These are phyloP conservation scores for Holothuria leucospilota DNA, from an alignment of 53 echinoderm and acorn worm genomes.

Conservation along the genomic window DNA sequence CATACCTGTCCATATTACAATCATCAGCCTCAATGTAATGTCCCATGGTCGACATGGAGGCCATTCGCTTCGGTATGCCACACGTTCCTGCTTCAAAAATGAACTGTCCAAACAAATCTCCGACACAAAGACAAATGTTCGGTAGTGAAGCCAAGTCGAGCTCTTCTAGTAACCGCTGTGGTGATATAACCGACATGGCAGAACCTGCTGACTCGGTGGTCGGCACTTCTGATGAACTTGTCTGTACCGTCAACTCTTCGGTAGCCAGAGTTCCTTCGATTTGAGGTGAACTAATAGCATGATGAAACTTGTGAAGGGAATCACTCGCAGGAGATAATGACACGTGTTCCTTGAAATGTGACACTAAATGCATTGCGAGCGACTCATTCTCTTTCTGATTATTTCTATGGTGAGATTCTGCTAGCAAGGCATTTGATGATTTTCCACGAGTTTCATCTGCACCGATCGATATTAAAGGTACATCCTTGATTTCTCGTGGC, in stretches of 20 bases:
- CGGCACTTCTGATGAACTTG: background rate
- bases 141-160: constrained; percentile 9
- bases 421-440: too few species aligned
- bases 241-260: too few species aligned
- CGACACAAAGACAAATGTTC: constrained; percentile 72
- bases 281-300: background rate
- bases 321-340: background rate
- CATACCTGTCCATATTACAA: constrained; percentile 20
- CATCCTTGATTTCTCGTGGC: too few species aligned
- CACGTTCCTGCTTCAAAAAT: constrained; percentile 77
- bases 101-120: constrained; percentile 76
- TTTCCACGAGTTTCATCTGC: background rate
- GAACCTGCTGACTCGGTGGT: constrained; percentile 31
- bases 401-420: too few species aligned
- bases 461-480: too few species aligned
- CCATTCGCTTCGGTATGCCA: constrained; percentile 73
- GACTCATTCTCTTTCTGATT: constrained; percentile 37
- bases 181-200: background rate
- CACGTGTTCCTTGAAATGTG: constrained; percentile 59
- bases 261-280: too few species aligned
- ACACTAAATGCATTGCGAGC: constrained; percentile 67
- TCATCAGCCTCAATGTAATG: constrained; percentile 57
- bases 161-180: background rate
- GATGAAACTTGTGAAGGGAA: background rate
- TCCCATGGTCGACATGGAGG: constrained; percentile 75